Conservation (phyloP, 2,797 vertebrate species). For the Ctenopoma multispine region DNA sequence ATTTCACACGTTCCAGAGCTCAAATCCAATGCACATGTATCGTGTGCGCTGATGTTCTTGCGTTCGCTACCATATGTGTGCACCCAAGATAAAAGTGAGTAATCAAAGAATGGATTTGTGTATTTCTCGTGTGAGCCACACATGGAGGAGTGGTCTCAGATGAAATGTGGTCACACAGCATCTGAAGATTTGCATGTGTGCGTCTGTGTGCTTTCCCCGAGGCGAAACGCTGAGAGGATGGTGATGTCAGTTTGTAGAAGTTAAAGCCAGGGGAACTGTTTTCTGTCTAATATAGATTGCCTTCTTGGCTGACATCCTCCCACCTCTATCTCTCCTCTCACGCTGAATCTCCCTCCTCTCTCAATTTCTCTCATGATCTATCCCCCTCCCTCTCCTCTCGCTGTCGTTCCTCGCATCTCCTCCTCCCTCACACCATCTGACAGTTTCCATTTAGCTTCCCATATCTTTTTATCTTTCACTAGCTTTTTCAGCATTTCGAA, state of each 20-base stretch:
- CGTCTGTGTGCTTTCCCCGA: conserved; percentile 39
- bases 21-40: conserved; percentile 57
- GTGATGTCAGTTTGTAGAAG: conserved; percentile 58
- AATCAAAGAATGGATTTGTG: conserved; percentile 35
- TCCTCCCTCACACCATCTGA: conserved; percentile 80
- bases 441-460: conserved; percentile 75
- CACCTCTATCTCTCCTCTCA: conserved; percentile 51
- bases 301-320: conserved; percentile 70
- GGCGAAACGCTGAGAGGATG: conserved; percentile 38
- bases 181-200: conserved; percentile 34
- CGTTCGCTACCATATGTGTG: neutral
- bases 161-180: conserved; percentile 5
- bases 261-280: conserved; percentile 60
- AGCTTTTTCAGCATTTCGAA: conserved; percentile 48
- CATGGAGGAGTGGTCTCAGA: conserved; percentile 24
- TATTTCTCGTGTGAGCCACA: conserved; percentile 34
- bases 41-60: conserved; percentile 25
- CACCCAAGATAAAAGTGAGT: conserved; percentile 7
- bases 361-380: conserved; percentile 75
- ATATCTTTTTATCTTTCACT: conserved; percentile 69
- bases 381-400: conserved; percentile 61
- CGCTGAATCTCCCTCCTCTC: conserved; percentile 58
- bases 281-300: conserved; percentile 73
- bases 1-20: conserved; percentile 76
- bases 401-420: conserved; percentile 68